These are phyloP conservation scores for Heterocephalus glaber DNA, from an alignment of 2,113 vertebrate species.

Conservation along the genomic window DNA sequence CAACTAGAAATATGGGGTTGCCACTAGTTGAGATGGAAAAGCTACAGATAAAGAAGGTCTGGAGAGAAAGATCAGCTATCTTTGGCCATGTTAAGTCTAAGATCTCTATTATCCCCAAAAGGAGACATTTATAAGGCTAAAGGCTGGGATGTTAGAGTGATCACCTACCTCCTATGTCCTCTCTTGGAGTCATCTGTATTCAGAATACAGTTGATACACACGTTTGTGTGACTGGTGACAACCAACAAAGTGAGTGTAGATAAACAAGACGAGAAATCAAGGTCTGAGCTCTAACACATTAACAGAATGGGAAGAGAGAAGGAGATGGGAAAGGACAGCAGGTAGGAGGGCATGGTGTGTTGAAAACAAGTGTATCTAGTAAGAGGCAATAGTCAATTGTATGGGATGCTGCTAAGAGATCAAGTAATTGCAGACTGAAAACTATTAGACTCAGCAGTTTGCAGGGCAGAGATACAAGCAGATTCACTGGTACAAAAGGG, in stretches of 20 bases:
- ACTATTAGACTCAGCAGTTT: background rate
- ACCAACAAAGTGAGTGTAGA: background rate
- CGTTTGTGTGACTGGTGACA: background rate
- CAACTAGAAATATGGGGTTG: background rate
- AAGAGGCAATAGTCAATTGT: background rate
- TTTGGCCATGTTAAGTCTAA: background rate
- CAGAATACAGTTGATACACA: background rate
- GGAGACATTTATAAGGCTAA: background rate
- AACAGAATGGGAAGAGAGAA: background rate
- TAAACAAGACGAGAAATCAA: background rate
- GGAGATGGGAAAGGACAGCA: background rate
- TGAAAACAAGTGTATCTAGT: background rate
- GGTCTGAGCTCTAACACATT: background rate
- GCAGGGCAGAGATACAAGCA: background rate
- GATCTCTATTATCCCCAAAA: background rate
- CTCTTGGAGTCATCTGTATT: background rate
- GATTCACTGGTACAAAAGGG: background rate
- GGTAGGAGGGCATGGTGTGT: background rate
- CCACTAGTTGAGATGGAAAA: background rate
- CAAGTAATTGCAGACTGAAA: background rate
- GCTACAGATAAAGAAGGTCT: background rate
- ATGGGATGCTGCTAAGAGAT: background rate
- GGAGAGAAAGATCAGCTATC: background rate
- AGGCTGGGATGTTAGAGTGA: background rate
- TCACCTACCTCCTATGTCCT: background rate